phyloP scores from a whole-genome alignment of 2,797 vertebrate genomes.

The Chaunax sp. region DNA sequence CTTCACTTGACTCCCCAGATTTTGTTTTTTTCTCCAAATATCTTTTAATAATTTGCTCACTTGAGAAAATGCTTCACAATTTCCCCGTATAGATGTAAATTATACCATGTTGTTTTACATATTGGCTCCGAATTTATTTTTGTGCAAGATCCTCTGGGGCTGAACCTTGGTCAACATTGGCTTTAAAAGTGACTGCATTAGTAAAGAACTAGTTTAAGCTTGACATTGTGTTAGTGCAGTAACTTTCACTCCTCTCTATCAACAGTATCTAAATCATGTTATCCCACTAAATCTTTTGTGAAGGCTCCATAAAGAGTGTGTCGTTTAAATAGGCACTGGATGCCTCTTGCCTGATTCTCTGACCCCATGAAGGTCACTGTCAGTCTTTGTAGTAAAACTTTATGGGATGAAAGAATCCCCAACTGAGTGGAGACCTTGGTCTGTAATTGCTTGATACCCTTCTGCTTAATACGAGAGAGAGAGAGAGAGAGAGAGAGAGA shows the following conservation, averaged over 20 bases:
- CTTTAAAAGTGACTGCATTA: background rate
- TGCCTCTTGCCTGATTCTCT: constrained; percentile 50
- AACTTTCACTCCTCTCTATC: too few species aligned
- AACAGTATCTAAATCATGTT: too few species aligned
- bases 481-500: constrained; percentile 42
- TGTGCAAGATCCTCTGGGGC: background rate
- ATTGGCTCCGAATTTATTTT: too few species aligned
- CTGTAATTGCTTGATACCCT: constrained; percentile 75
- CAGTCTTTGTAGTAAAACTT: constrained; percentile 75
- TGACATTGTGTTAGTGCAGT: background rate
- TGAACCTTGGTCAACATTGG: background rate
- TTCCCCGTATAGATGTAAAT: too few species aligned
- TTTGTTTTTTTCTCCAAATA: too few species aligned
- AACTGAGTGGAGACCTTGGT: constrained; percentile 66
- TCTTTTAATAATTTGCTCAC: too few species aligned
- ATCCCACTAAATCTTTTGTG: constrained; percentile 54
- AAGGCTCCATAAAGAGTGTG: constrained; percentile 61
- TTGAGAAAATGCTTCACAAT: too few species aligned
- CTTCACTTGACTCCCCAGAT: too few species aligned
- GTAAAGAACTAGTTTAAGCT: background rate
- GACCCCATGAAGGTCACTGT: constrained; percentile 74
- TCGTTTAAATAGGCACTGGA: constrained; percentile 56
- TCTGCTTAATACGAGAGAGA: constrained; percentile 57
- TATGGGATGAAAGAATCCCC: constrained; percentile 74
- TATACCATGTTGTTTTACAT: too few species aligned